Evolutionary conservation across 2,888 invertebrate genomes (phyloP), one percentile per base, ranked within the genome.

Genomic region (Dusona sp.): DNA sequence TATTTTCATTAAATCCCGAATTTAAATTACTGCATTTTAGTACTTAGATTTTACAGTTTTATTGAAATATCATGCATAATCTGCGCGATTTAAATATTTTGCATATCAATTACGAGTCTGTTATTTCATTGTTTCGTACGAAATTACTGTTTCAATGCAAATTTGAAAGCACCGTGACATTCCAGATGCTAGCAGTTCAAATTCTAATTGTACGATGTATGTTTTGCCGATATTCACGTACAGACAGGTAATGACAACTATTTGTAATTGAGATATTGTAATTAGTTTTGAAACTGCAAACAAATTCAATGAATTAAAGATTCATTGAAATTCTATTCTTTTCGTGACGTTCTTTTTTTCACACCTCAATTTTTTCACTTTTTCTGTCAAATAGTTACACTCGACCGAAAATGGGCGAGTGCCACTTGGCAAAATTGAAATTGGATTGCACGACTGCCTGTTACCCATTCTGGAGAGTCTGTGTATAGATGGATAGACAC

Each of bases 371-470:
- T 78, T 79, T 36, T 16, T 0, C 57, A 51, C 61, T 36, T 65
- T 73, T 77, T 83, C 83, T 81, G 54, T 68, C 75, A 79, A 79
- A 84, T 70, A 54, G 84, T 79, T 87, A 84, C 79, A 68, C 82
- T 80, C 82, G 68, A 82, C 68, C 75, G 81, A 87, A 87, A 88
- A 87, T 85, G 82, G 82, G 70, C 80, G 86, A 88, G 86, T 83
- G 65, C 86, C 87, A 88, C 87, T 88, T 88, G 87, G 85, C 79
- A 72, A 86, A 88, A 88, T 88, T 86, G 87, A 87, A 88, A 88
- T 88, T 83, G 87, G 74, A 85, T 86, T 75, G 84, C 65, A 54
- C 82, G 74, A 84, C 83, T 84, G 88, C 87, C 87, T 87, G 87
- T 87, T 88, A 87, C 87, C 87, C 16, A 36, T 57, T 65, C 75